A percentile compares a stretch with the other conserved stretches of the same genome.
Evolutionary conservation across 1,140 invertebrate species (phyloP).

Genomic region (Aphis craccivora): DNA sequence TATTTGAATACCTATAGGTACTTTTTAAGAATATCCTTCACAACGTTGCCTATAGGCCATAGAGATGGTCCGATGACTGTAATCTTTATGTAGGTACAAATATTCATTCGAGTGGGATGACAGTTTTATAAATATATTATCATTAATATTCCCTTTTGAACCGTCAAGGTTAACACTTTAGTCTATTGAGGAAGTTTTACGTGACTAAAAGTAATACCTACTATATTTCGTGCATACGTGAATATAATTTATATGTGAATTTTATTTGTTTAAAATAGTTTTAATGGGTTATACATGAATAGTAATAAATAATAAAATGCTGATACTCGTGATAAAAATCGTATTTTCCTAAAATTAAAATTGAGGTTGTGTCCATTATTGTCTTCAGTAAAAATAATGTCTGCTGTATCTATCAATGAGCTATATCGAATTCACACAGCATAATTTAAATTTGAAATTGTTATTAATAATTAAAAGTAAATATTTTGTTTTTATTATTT

Average conservation of each 20-base stretch:
- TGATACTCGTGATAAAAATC: not conserved
- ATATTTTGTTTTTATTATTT: not conserved
- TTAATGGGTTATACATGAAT: not conserved
- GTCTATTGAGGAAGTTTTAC: not conserved
- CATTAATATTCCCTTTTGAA: not conserved
- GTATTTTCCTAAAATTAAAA: not conserved
- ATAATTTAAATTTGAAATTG: not conserved
- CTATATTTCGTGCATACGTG: not conserved
- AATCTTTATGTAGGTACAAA: not conserved
- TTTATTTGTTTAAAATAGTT: not conserved
- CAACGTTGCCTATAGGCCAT: not conserved
- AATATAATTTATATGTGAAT: not conserved
- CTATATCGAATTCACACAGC: not conserved
- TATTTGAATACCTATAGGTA: not conserved
- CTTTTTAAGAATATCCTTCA: not conserved
- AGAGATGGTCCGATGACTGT: not conserved
- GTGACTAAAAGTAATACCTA: not conserved
- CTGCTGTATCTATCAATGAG: not conserved
- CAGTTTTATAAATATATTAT: slow-evolving; percentile 12
- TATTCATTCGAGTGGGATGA: not conserved
- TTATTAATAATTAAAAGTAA: not conserved
- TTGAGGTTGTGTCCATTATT: not conserved
- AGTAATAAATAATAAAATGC: not conserved
- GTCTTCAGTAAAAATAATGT: not conserved
- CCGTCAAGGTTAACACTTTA: not conserved